phyloP scores from a whole-genome alignment of 2,113 vertebrate species.

The Plecotus auritus region DNA sequence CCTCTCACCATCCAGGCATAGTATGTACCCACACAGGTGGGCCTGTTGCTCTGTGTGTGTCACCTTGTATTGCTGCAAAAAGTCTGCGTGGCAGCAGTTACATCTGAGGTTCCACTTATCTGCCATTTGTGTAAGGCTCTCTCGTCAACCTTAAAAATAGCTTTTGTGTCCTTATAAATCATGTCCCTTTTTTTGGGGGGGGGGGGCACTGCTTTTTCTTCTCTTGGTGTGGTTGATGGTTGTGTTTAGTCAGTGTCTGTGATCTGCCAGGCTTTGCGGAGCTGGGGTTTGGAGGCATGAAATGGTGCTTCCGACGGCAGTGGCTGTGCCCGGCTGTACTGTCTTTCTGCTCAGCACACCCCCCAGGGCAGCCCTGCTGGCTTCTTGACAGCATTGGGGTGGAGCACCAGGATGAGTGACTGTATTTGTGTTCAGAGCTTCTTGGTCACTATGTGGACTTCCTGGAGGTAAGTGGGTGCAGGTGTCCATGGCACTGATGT shows the following conservation, averaged over 20 bases:
- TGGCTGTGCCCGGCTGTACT: too few species aligned
- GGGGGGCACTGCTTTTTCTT: not conserved
- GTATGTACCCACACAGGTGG: accelerated
- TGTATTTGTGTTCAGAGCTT: not conserved
- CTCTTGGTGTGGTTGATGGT: not conserved
- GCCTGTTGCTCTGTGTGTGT: not conserved
- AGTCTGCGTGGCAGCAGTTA: not conserved
- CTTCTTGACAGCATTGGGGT: not conserved
- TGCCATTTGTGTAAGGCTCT: not conserved
- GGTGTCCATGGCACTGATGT: not conserved
- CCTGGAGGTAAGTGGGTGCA: not conserved
- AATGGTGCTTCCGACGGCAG: not conserved
- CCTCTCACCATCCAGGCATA: not conserved
- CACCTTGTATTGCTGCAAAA: not conserved
- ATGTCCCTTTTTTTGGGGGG: not conserved
- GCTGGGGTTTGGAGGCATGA: not conserved
- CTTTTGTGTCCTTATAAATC: not conserved
- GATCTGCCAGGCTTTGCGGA: not conserved
- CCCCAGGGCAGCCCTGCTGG: not conserved
- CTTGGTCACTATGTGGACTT: not conserved
- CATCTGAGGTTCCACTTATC: not conserved
- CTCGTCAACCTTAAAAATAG: not conserved
- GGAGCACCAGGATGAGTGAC: not conserved
- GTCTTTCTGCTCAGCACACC: not conserved
- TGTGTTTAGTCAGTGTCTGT: not conserved